Conservation (phyloP, 2,797 vertebrate genomes). For the Serranus cabrilla region DNA sequence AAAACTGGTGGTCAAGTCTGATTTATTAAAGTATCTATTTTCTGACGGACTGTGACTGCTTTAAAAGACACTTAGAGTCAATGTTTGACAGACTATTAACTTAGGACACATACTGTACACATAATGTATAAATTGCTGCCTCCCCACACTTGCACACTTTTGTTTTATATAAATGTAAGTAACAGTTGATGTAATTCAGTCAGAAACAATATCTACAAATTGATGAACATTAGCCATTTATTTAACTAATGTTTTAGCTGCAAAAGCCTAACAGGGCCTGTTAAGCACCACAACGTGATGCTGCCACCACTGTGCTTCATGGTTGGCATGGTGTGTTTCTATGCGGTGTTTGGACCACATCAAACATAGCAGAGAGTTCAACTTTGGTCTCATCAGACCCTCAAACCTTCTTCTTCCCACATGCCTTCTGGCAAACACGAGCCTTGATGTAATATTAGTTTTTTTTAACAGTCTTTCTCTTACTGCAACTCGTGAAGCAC, state of each 20-base stretch:
- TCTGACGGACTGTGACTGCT: neutral
- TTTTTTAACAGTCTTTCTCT: slow-evolving; percentile 2
- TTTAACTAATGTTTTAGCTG: neutral
- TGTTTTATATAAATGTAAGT: slow-evolving; percentile 4
- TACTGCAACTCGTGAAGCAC: neutral
- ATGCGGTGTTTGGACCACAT: neutral
- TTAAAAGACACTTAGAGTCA: neutral
- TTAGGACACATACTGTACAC: neutral
- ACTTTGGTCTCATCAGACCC: slow-evolving; percentile 10
- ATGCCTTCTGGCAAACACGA: slow-evolving; percentile 15
- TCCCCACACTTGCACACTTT: neutral
- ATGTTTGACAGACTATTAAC: neutral
- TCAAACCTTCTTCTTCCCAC: slow-evolving; percentile 5
- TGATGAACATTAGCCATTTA: neutral
- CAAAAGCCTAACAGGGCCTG: neutral
- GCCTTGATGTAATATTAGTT: neutral
- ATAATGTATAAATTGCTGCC: neutral
- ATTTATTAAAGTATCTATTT: neutral
- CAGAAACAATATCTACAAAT: neutral
- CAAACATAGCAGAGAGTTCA: slow-evolving; percentile 1
- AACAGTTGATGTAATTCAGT: neutral
- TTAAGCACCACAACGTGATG: neutral
- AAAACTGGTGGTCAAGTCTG: neutral
- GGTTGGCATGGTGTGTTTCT: neutral
- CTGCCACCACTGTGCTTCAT: neutral